phyloP scores from a whole-genome alignment of 2,113 vertebrate species.

The Megalops atlanticus region DNA sequence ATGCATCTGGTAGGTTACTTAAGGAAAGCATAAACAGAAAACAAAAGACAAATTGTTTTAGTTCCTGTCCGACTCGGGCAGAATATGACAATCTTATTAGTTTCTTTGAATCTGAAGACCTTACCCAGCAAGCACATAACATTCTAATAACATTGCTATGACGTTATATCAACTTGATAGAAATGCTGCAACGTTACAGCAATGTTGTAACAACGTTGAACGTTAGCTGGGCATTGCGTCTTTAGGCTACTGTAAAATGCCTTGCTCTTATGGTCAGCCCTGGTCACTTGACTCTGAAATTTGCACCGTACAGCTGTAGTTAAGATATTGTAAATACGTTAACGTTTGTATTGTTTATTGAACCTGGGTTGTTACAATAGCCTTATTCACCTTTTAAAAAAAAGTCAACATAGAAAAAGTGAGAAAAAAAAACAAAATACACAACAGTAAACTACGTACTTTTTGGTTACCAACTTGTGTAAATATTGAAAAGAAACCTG shows the following conservation, averaged over 20 bases:
- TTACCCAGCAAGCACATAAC: constrained; percentile 60
- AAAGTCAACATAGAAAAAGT: constrained; percentile 76
- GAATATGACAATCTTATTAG: constrained; percentile 98
- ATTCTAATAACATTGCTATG: constrained; percentile 42
- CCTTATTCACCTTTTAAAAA: constrained; percentile 95
- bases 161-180: constrained; percentile 22
- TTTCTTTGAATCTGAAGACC: constrained; percentile 88
- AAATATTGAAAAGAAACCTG: constrained; percentile 73
- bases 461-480: constrained; percentile 95
- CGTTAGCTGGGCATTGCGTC: constrained; percentile 58
- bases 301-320: constrained; percentile 93
- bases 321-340: constrained; percentile 98
- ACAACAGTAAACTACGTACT: constrained; percentile 61
- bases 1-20: constrained; percentile 72
- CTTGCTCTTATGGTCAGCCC: constrained; percentile 94
- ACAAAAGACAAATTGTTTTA: constrained; percentile 69
- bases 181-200: constrained; percentile 26
- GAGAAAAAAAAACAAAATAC: constrained; percentile 38
- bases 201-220: constrained; percentile 50
- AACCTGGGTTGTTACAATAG: constrained; percentile 96
- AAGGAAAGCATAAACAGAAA: constrained; percentile 34
- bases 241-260: constrained; percentile 91
- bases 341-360: constrained; percentile 93
- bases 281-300: constrained; percentile 87
- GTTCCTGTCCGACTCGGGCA: constrained; percentile 89